Evolutionary conservation across 1,140 invertebrate species (phyloP), one percentile per base, ranked within the genome.

Genomic region (Scaptomyza hsui): DNA sequence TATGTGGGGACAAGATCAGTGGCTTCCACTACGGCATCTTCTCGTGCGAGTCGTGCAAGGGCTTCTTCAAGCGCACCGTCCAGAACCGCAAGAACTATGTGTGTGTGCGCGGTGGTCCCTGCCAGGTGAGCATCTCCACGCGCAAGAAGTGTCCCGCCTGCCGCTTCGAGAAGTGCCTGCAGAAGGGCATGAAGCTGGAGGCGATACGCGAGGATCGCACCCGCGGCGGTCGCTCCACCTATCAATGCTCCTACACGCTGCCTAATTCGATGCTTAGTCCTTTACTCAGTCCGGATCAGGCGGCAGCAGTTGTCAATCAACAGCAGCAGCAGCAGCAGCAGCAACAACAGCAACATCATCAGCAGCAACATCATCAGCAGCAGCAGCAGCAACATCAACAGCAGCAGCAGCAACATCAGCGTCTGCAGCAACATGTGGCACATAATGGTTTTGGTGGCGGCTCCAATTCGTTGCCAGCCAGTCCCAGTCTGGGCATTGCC

Each of bases 21-120:
- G 97, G 97, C 9, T 98, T 98, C 92, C 97, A 98, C 91, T 98
- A 98, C 89, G 97, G 97, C 9, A 99, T 99, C 77, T 99, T 98
- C 92, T 98, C 97, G 9, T 99, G 98, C 92, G 98, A 99, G 91
- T 98, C 97, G 9, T 99, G 96, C 91, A 99, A 99, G 93, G 98
- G 98, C 3, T 99, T 99, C 92, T 99, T 99, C 92, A 99, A 99
- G 92, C 94, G 98, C 68, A 99, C 98, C 41, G 98, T 99, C 3
- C 98, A 99, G 93, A 99, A 99, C 91, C 95, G 98, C 52, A 99
- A 99, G 92, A 97, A 98, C 90, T 99, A 99, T 92, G 96, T 97
- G 64, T 99, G 98, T 91, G 93, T 98, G 45, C 94, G 97, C 44
- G 97, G 97, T 12, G 96, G 96, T 0, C 95, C 95, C 55, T 99